Evolutionary conservation across 37 sponge, comb jelly and placozoan species (phyloP).

Genomic region (Halisarca cf. caerulea): DNA sequence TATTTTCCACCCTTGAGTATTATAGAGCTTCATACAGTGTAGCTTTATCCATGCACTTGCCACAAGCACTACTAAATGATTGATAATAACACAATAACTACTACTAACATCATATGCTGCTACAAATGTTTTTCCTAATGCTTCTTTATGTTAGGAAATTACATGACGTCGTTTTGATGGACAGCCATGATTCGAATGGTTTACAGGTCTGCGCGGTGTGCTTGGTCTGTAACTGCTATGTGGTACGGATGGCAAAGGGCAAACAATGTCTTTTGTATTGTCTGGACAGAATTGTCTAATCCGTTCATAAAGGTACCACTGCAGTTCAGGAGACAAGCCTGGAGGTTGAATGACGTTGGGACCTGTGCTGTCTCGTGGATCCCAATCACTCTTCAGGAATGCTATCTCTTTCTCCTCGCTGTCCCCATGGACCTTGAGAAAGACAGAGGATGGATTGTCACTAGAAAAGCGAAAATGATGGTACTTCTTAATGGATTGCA

Average conservation of each 20-base stretch:
- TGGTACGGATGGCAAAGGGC: slow-evolving; percentile 26
- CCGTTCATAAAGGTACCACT: not conserved
- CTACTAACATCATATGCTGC: too few relatives aligned
- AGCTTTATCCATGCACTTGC: too few relatives aligned
- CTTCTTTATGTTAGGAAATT: too few relatives aligned
- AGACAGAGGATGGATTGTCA: not conserved
- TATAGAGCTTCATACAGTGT: too few relatives aligned
- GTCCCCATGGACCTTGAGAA: not conserved
- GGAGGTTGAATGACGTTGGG: not conserved
- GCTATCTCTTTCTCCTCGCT: not conserved
- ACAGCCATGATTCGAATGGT: too few relatives aligned
- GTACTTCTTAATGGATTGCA: not conserved
- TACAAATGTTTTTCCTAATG: too few relatives aligned
- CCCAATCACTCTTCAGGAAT: not conserved
- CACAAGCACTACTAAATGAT: too few relatives aligned
- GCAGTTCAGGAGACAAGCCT: not conserved
- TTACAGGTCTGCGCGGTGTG: too few relatives aligned
- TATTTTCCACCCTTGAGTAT: too few relatives aligned
- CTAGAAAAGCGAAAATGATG: not conserved
- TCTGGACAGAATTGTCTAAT: not conserved
- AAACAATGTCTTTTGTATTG: not conserved
- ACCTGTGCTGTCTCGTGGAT: not conserved
- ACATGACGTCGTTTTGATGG: too few relatives aligned
- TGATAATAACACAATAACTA: too few relatives aligned
- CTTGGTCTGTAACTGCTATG: too few relatives aligned